A percentile compares a stretch with the other conserved stretches of the same genome.
phyloP scores from a whole-genome alignment of 2,888 invertebrate genomes.

The Sarcophaga variegata region DNA sequence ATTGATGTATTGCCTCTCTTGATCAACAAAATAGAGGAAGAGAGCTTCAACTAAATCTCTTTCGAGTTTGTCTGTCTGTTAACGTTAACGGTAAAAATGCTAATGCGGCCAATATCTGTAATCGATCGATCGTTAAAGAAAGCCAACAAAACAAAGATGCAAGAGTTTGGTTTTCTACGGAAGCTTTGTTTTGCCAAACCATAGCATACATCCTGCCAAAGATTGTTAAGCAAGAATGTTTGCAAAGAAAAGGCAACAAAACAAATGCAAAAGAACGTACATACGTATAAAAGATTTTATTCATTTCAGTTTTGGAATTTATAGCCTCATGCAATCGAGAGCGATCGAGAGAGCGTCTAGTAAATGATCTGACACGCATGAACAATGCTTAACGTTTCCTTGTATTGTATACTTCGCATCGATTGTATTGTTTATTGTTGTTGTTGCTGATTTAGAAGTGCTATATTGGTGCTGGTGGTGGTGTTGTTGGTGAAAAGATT shows the following conservation, averaged over 20 bases:
- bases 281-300: too few species aligned
- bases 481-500: constrained; percentile 27
- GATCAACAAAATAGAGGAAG: constrained; percentile 24
- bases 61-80: constrained; percentile 20
- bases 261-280: too few species aligned
- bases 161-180: constrained; percentile 48
- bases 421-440: constrained; percentile 4
- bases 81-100: constrained; percentile 61
- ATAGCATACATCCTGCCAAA: constrained; percentile 57
- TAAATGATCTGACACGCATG: constrained; percentile 69
- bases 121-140: constrained; percentile 65
- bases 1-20: constrained; percentile 63
- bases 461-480: not conserved
- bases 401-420: constrained; percentile 20
- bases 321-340: constrained; percentile 68
- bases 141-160: constrained; percentile 38
- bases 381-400: constrained; percentile 40
- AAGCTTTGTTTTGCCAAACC: constrained; percentile 60
- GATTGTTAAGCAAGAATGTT: not conserved
- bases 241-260: not conserved
- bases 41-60: constrained; percentile 32
- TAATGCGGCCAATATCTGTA: constrained; percentile 66
- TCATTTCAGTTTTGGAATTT: constrained; percentile 51
- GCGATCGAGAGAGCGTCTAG: constrained; percentile 59
- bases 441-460: constrained; percentile 5